Evolutionary conservation across 2,113 vertebrate species (phyloP), one percentile per base, ranked within the genome.

Genomic region (Microtus richardsoni): DNA sequence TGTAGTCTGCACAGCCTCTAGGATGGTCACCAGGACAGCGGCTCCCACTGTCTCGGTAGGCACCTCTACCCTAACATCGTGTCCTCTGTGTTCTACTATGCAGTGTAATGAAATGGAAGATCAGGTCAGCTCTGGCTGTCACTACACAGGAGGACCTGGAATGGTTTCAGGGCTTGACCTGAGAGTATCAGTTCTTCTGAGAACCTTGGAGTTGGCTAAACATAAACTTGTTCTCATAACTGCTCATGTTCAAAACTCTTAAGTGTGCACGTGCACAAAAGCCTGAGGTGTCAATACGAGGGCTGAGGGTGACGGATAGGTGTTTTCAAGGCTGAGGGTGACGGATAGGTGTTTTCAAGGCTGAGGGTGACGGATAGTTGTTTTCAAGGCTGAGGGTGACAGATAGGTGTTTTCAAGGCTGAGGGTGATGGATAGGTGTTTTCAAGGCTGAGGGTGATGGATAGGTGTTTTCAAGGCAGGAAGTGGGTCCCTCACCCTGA

Each of bases 11-110:
- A 3, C 0, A 1, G 44, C 68, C 47, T 78, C 12, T 26, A 28
- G 10, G 21, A 12, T 5, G 2, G 0, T 58, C 52, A 71, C 3
- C 0, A 10, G 44, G 64, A 4, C 64, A 52, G 70, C n/a, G 30
- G 26, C 2, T 39, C 49, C 5, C 8, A 26, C 12, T 9, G 30
- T 17, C 5, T 41, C 11, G 39, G 71, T 58, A n/a, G 58, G 73
- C 9, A 17, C 6, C 66, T 3, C 58, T 44, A 16, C 41, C 7
- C 84, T 52, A 19, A n/a, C 21, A 22, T 11, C 8, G 0, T 36
- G 47, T 52, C 28, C 41, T 70, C 16, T 33, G 52, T 7, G 11
- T n/a, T 9, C n/a, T 41, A 5, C 26, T 8, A 21, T 49, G 62
- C 41, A 26, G 14, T 7, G 54, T 39, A 12, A 9, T 7, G 5